A percentile compares a stretch with the other conserved stretches of the same genome.
Conservation (phyloP, 2,888 invertebrate species). For the Sesia bembeciformis region DNA sequence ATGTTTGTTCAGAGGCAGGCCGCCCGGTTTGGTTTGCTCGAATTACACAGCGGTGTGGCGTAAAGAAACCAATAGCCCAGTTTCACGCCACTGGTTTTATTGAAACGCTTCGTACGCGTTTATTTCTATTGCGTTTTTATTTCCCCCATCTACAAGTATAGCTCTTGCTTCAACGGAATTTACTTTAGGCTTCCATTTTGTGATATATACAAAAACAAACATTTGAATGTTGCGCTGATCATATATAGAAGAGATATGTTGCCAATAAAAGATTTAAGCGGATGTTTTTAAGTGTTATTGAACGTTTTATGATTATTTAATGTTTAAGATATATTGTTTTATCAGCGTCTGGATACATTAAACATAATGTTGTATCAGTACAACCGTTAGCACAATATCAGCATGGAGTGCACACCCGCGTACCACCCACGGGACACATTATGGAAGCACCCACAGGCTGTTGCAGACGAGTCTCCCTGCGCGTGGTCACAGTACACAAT, state of each 20-base stretch:
- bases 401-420: slow-evolving; percentile 16
- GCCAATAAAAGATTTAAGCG: too few relatives aligned
- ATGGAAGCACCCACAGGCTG: slow-evolving; percentile 30
- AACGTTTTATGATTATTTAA: neutral
- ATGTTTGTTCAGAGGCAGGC: slow-evolving; percentile 14
- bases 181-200: too few relatives aligned
- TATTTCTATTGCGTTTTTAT: slow-evolving; percentile 40
- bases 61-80: slow-evolving; percentile 54
- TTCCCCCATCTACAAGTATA: slow-evolving; percentile 10
- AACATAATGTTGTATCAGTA: neutral
- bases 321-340: neutral
- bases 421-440: slow-evolving; percentile 35
- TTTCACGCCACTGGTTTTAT: slow-evolving; percentile 54
- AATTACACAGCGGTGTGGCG: slow-evolving; percentile 21
- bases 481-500: slow-evolving; percentile 19
- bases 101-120: slow-evolving; percentile 43
- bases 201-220: too few relatives aligned
- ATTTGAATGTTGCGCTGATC: too few relatives aligned
- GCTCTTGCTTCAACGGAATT: too few relatives aligned
- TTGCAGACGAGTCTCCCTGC: slow-evolving; percentile 16
- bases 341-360: neutral
- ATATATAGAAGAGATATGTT: too few relatives aligned
- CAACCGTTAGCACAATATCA: neutral
- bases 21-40: slow-evolving; percentile 7
- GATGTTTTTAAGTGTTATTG: neutral